Conservation (phyloP, 2,113 vertebrate genomes). For the Hemiscyllium ocellatum region DNA sequence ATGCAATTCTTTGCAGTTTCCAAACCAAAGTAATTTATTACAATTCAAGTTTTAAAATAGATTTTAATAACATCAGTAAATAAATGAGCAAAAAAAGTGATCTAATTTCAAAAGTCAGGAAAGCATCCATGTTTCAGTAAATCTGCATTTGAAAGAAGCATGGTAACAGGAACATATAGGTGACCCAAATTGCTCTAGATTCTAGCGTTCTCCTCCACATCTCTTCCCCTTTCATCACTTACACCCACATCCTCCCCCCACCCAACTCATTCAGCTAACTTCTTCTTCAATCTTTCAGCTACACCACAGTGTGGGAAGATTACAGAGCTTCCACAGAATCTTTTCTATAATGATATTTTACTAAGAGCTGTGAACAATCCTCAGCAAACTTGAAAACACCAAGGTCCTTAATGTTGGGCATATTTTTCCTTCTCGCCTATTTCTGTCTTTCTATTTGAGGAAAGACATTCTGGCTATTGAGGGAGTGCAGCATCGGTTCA, state of each 20-base stretch:
- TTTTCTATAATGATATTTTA: neutral
- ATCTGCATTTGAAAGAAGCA: neutral
- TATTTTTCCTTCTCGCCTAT: neutral
- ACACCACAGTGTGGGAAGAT: neutral
- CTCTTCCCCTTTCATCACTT: neutral
- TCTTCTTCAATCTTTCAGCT: neutral
- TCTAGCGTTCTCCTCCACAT: slow-evolving; percentile 1
- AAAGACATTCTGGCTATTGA: too few relatives aligned
- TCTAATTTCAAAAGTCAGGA: neutral
- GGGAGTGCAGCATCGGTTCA: too few relatives aligned
- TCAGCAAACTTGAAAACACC: neutral
- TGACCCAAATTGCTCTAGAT: neutral
- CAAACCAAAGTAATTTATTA: neutral
- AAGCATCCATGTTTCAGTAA: neutral
- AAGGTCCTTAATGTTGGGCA: too few relatives aligned
- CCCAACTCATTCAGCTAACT: neutral
- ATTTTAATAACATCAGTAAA: neutral
- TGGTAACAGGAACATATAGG: neutral
- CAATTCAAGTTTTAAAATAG: neutral
- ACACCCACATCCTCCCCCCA: neutral
- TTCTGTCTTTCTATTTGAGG: neutral
- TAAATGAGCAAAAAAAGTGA: neutral
- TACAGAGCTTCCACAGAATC: neutral
- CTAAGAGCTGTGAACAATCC: neutral
- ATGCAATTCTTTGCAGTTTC: neutral